phyloP scores from a whole-genome alignment of 2,797 vertebrate species.

The Odontamblyopus lacepedii region DNA sequence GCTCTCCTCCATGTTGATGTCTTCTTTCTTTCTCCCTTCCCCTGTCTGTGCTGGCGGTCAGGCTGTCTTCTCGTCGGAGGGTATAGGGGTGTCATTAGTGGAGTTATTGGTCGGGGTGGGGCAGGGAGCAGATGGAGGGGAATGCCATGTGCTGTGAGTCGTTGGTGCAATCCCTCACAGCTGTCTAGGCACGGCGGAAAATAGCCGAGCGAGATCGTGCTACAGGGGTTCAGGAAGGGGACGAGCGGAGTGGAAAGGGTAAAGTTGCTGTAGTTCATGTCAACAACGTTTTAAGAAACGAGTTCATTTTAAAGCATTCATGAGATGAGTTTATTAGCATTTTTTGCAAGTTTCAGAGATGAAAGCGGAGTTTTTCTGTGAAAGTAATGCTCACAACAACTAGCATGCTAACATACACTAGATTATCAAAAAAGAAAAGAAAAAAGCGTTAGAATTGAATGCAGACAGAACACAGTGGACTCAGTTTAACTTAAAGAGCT shows the following conservation, averaged over 20 bases:
- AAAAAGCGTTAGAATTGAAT: no score
- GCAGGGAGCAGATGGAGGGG: conserved; percentile 63
- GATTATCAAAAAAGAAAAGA: no score
- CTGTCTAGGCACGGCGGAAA: conserved; percentile 61
- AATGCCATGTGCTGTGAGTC: conserved; percentile 54
- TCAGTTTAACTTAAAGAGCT: no score
- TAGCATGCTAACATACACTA: no score
- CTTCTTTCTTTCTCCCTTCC: conserved; percentile 27
- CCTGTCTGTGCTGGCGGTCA: conserved; percentile 30
- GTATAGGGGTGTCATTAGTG: conserved; percentile 56
- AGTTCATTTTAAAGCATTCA: no score
- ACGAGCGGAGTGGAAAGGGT: conserved; percentile 53
- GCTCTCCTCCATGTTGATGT: conserved; percentile 31
- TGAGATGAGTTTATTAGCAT: no score
- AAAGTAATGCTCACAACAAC: no score
- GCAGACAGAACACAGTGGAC: no score
- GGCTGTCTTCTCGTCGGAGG: conserved; percentile 39
- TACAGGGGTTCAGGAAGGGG: conserved; percentile 37
- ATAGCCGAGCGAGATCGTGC: conserved; percentile 29
- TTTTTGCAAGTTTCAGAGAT: no score
- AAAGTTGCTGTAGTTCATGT: conserved; percentile 14
- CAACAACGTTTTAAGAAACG: no score
- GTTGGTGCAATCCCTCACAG: conserved; percentile 66
- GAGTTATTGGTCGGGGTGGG: conserved; percentile 38
- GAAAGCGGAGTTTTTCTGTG: no score